Evolutionary conservation across 2,888 invertebrate genomes (phyloP).

Genomic region (Phymatocera aterrima): DNA sequence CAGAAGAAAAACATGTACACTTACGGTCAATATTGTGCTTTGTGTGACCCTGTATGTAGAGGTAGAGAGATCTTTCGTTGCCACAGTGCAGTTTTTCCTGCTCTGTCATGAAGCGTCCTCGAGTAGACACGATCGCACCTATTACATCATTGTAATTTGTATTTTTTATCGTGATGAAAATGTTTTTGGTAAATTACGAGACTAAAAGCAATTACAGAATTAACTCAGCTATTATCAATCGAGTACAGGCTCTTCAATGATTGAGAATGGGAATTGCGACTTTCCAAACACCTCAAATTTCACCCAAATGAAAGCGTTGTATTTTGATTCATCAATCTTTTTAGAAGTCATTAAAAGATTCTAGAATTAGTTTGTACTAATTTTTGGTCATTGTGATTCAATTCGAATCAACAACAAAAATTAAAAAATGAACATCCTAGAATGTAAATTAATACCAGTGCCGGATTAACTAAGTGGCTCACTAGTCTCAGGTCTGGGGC

Average conservation of each 20-base stretch:
- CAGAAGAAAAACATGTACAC: too few relatives aligned
- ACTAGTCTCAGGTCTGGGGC: too few relatives aligned
- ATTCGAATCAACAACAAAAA: neutral
- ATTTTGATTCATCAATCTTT: neutral
- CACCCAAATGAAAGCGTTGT: neutral
- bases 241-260: neutral
- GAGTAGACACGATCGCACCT: slow-evolving; percentile 79
- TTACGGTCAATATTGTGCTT: slow-evolving; percentile 74
- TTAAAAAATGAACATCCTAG: neutral
- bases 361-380: neutral
- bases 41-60: slow-evolving; percentile 77
- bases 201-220: neutral
- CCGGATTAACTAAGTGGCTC: too few relatives aligned
- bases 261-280: neutral
- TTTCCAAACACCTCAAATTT: neutral
- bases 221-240: neutral
- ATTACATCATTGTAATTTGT: slow-evolving; percentile 55
- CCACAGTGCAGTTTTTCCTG: slow-evolving; percentile 75
- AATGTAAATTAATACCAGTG: neutral
- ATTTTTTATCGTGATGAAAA: neutral
- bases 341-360: neutral
- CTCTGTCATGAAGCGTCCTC: slow-evolving; percentile 77
- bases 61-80: slow-evolving; percentile 76
- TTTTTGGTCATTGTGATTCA: neutral
- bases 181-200: neutral